These are phyloP conservation scores for Montipora sp. DNA, from an alignment of 64 coral and sea anemone genomes.

Conservation along the genomic window DNA sequence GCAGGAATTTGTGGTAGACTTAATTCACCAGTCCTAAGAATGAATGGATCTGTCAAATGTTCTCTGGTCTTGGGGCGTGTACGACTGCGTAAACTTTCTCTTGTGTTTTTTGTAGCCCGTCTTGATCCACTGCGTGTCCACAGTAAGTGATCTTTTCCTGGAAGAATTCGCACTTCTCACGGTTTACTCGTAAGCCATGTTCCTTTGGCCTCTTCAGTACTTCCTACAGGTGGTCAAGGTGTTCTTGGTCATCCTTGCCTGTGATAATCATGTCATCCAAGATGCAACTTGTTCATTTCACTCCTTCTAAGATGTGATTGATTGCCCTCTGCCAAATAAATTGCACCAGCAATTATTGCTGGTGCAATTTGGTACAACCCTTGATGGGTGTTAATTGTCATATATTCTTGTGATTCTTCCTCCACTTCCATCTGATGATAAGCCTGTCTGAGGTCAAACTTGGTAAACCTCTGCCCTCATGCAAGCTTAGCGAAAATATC, in stretches of 20 bases:
- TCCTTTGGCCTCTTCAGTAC: neutral
- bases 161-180: constrained; percentile 27
- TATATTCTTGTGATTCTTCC: neutral
- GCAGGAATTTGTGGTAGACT: no score
- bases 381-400: neutral
- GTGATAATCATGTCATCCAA: no score
- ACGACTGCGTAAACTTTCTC: no score
- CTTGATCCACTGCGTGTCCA: constrained; percentile 36
- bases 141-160: neutral
- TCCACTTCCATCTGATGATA: constrained; percentile 4
- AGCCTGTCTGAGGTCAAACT: constrained; percentile 10
- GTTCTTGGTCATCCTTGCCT: neutral
- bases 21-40: constrained; percentile 2
- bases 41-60: neutral
- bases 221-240: neutral
- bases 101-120: neutral
- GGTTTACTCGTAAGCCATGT: neutral
- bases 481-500: no score
- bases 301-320: neutral
- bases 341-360: no score
- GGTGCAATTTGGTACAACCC: neutral
- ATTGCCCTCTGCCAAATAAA: neutral
- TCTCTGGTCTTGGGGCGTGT: no score
- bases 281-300: neutral
- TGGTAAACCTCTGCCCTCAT: neutral